Conservation (phyloP, 2,888 invertebrate species). For the Galerucella calmariensis region DNA sequence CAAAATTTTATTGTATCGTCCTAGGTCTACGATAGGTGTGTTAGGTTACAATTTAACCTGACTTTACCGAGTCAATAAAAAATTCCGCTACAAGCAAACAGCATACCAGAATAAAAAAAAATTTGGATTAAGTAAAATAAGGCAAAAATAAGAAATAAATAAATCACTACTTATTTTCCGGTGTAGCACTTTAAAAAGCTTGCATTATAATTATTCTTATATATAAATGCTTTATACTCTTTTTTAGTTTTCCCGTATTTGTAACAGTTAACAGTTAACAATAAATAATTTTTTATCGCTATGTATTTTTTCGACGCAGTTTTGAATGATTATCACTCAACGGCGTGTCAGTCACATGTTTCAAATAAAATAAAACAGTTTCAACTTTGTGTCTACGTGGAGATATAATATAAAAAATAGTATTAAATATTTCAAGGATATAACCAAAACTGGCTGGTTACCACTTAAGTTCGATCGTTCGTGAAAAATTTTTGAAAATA, state of each 20-base stretch:
- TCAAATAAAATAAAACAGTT: slow-evolving; percentile 2
- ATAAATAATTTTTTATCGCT: slow-evolving; percentile 26
- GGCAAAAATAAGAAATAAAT: too few species aligned
- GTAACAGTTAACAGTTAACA: slow-evolving; percentile 4
- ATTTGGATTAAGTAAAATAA: too few species aligned
- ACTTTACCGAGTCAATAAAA: too few species aligned
- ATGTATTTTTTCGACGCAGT: slow-evolving; percentile 16
- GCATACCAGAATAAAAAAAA: too few species aligned
- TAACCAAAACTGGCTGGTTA: not conserved
- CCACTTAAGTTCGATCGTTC: too few species aligned
- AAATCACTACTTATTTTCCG: too few species aligned
- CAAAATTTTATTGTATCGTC: too few species aligned
- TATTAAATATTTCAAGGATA: not conserved
- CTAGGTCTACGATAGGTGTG: too few species aligned
- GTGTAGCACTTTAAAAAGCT: too few species aligned
- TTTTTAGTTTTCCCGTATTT: slow-evolving; percentile 20
- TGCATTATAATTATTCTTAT: not conserved
- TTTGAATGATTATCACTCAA: slow-evolving; percentile 16
- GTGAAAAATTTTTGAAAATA: too few species aligned
- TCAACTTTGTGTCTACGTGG: not conserved
- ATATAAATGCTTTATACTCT: not conserved
- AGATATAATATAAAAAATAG: not conserved
- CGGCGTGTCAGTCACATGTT: slow-evolving; percentile 21
- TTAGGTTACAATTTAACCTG: too few species aligned
- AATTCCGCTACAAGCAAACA: too few species aligned